phyloP scores from a whole-genome alignment of 2,113 vertebrate species.

The Smithornis capensis region DNA sequence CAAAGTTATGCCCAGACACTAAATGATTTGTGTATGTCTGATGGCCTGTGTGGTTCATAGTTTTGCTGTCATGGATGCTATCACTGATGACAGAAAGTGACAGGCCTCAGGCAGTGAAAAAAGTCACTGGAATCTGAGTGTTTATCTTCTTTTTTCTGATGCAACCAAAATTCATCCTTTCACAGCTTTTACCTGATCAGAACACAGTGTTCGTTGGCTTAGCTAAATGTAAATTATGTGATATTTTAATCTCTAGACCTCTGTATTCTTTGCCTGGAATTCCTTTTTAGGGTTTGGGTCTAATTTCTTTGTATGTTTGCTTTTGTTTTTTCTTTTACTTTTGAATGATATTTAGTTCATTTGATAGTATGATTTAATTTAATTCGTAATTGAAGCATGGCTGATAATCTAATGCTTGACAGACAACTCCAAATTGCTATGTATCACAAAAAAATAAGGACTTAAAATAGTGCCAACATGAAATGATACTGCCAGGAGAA shows the following conservation, averaged over 20 bases:
- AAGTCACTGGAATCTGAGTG: not conserved
- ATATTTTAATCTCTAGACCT: not conserved
- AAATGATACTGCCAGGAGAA: not conserved
- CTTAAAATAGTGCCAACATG: not conserved
- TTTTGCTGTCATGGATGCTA: not conserved
- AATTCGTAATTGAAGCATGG: not conserved
- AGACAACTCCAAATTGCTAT: not conserved
- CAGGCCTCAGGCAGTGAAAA: not conserved
- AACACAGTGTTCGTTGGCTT: not conserved
- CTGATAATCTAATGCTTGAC: not conserved
- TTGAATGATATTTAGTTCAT: not conserved
- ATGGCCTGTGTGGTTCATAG: fast-evolving
- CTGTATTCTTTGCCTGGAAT: not conserved
- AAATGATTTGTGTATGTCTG: not conserved
- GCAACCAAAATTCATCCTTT: not conserved
- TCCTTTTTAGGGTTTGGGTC: not conserved
- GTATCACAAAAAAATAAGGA: not conserved
- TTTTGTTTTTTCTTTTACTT: not conserved
- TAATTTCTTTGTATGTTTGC: not conserved
- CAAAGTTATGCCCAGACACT: not conserved
- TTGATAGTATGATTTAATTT: not conserved
- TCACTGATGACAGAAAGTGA: not conserved
- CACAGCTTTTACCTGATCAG: not conserved
- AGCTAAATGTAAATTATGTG: not conserved
- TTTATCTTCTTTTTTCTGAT: not conserved